Evolutionary conservation across 64 coral and sea anemone species (phyloP).

Genomic region (Catalaphyllia jardinei): DNA sequence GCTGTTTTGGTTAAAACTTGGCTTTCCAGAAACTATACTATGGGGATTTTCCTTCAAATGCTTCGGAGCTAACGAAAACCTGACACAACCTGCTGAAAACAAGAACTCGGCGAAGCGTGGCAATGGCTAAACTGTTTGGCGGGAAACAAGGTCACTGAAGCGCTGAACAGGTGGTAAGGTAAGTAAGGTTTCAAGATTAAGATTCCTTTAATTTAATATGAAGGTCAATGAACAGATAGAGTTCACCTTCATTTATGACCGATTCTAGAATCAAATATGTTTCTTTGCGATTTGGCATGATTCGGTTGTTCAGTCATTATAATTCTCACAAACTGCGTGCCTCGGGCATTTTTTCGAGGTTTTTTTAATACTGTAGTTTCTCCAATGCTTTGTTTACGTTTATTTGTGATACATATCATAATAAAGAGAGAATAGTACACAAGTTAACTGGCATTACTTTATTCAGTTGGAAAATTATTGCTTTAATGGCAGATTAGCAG

Average conservation of each 20-base stretch:
- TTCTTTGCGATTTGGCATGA: too few relatives aligned
- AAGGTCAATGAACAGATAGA: not conserved
- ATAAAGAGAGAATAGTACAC: not conserved
- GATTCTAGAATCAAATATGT: not conserved
- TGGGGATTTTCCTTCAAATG: not conserved
- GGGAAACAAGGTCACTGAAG: constrained; percentile 36
- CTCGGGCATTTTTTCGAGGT: too few relatives aligned
- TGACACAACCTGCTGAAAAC: too few relatives aligned
- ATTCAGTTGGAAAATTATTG: too few relatives aligned
- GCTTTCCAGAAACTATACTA: not conserved
- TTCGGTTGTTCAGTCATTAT: too few relatives aligned
- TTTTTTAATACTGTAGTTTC: too few relatives aligned
- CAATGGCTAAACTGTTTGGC: not conserved
- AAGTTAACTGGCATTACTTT: not conserved
- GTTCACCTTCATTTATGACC: not conserved
- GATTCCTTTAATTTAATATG: not conserved
- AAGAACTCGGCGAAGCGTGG: not conserved
- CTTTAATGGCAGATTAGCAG: too few relatives aligned
- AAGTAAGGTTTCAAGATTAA: constrained; percentile 17
- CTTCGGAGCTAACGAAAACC: too few relatives aligned
- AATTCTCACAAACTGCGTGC: too few relatives aligned
- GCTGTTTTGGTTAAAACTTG: not conserved
- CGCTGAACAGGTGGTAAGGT: constrained; percentile 27
- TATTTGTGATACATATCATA: not conserved
- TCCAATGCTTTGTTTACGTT: too few relatives aligned